Evolutionary conservation across 2,888 invertebrate species (phyloP).

Genomic region (Drepana falcataria): DNA sequence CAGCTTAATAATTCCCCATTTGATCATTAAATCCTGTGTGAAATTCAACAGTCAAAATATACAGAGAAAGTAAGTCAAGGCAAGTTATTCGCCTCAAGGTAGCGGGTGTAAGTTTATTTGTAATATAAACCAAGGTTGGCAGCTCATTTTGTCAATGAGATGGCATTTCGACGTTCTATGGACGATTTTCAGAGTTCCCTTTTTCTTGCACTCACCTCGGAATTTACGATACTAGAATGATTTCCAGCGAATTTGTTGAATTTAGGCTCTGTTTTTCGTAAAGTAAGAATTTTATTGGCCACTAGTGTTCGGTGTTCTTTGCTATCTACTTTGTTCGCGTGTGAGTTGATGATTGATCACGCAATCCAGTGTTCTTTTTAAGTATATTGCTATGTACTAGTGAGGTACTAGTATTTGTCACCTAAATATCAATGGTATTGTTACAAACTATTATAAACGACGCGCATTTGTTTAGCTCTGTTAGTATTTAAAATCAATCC

Average conservation of each 20-base stretch:
- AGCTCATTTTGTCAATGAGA: slow-evolving; percentile 47
- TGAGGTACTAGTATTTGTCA: no score
- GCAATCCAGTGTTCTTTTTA: no score
- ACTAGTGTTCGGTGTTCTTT: no score
- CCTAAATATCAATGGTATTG: no score
- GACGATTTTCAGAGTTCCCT: slow-evolving; percentile 3
- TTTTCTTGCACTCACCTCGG: not conserved
- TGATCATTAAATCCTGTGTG: slow-evolving; percentile 14
- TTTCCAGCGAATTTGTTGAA: slow-evolving; percentile 5
- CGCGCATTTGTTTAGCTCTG: no score
- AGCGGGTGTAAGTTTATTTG: slow-evolving; percentile 35
- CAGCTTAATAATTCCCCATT: slow-evolving; percentile 14
- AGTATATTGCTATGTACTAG: no score
- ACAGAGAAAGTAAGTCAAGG: slow-evolving; percentile 40
- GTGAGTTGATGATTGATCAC: no score
- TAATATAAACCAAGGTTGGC: slow-evolving; percentile 40
- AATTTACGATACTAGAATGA: slow-evolving; percentile 1
- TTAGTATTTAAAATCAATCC: no score
- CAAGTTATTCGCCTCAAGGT: slow-evolving; percentile 29
- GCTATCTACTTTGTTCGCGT: no score
- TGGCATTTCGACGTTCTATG: slow-evolving; percentile 24
- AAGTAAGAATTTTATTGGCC: no score
- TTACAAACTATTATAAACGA: no score
- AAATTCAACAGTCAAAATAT: slow-evolving; percentile 28
- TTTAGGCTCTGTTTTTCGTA: not conserved